A percentile compares a stretch with the other conserved stretches of the same genome.
phyloP scores from a whole-genome alignment of 2,888 invertebrate species.

The Platerodrilus igneus region DNA sequence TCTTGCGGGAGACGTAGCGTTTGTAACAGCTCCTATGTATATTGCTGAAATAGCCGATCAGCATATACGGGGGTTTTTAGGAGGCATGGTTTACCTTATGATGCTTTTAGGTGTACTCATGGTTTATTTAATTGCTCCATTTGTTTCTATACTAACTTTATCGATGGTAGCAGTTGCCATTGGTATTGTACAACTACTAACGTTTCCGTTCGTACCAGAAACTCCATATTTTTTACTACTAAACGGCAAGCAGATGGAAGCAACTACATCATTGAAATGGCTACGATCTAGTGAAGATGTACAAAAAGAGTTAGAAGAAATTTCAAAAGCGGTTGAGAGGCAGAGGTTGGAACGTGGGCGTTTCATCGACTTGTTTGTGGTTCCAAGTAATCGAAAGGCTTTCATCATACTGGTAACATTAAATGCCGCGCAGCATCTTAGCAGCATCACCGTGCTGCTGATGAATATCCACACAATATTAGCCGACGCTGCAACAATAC shows the following conservation, averaged over 20 bases:
- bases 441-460: slow-evolving; percentile 42
- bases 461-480: slow-evolving; percentile 45
- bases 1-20: slow-evolving; percentile 43
- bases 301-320: slow-evolving; percentile 39
- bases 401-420: slow-evolving; percentile 41
- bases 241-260: slow-evolving; percentile 35
- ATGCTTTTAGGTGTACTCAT: slow-evolving; percentile 42
- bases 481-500: slow-evolving; percentile 38
- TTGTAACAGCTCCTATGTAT: slow-evolving; percentile 45
- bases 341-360: slow-evolving; percentile 39
- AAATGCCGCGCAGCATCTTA: slow-evolving; percentile 42
- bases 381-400: slow-evolving; percentile 41
- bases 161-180: slow-evolving; percentile 37
- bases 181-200: slow-evolving; percentile 34
- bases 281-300: slow-evolving; percentile 32
- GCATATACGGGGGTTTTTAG: slow-evolving; percentile 42
- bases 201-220: slow-evolving; percentile 44
- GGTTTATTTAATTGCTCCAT: slow-evolving; percentile 42
- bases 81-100: slow-evolving; percentile 44
- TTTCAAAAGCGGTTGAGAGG: slow-evolving; percentile 37
- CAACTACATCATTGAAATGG: slow-evolving; percentile 35
- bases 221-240: slow-evolving; percentile 42
- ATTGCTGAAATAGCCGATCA: slow-evolving; percentile 45
- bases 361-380: slow-evolving; percentile 39
- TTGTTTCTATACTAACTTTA: slow-evolving; percentile 38